Percentiles rank a stretch among this genome's conserved stretches.
Evolutionary conservation across 2,888 invertebrate genomes (phyloP).

Genomic region (Nezara viridula): DNA sequence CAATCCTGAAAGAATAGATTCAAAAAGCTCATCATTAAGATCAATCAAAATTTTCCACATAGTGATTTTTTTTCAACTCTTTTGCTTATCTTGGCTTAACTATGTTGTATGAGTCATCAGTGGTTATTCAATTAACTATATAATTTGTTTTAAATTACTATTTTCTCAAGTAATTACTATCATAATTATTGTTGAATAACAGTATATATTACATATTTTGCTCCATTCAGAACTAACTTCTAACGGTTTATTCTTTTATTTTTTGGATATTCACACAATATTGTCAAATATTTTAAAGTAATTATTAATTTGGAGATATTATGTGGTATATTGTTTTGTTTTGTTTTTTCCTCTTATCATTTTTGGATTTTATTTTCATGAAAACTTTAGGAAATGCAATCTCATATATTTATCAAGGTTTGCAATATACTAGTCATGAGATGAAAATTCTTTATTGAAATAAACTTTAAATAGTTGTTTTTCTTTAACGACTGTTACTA

Average conservation of each 20-base stretch:
- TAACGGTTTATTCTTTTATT: neutral
- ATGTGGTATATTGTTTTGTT: neutral
- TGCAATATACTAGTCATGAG: neutral
- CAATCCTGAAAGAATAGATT: neutral
- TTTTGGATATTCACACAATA: neutral
- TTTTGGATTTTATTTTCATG: neutral
- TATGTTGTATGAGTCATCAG: neutral
- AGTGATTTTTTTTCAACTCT: neutral
- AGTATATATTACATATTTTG: neutral
- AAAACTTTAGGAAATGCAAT: neutral
- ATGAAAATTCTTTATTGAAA: neutral
- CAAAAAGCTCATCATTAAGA: neutral
- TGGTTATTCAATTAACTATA: neutral
- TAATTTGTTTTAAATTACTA: neutral
- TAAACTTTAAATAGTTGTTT: neutral
- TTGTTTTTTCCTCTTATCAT: neutral
- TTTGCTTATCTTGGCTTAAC: neutral
- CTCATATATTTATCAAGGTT: neutral
- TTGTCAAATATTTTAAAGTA: neutral
- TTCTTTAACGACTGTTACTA: neutral
- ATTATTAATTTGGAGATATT: neutral
- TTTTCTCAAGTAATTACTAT: neutral
- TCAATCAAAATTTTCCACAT: neutral
- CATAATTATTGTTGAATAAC: neutral
- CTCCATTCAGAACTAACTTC: neutral